Evolutionary conservation across 2,113 vertebrate species (phyloP).

Genomic region (Sturnus vulgaris): DNA sequence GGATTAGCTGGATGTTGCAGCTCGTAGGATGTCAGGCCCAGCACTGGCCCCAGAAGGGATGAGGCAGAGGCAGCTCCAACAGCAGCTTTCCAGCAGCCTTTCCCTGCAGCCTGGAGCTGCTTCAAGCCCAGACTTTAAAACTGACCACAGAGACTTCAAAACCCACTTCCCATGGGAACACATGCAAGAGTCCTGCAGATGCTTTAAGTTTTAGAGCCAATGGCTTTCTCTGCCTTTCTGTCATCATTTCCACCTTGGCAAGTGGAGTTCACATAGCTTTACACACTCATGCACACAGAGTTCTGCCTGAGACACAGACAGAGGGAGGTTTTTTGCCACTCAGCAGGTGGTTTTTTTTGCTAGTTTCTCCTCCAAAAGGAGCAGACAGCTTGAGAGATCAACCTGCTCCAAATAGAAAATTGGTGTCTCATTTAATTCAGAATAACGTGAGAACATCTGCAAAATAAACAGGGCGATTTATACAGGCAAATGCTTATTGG

Average conservation of each 20-base stretch:
- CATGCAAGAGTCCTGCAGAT: rapidly evolving
- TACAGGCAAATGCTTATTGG: neutral
- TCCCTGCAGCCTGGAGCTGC: neutral
- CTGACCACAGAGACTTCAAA: neutral
- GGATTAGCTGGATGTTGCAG: neutral
- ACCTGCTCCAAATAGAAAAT: neutral
- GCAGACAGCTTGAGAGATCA: neutral
- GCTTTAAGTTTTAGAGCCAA: neutral
- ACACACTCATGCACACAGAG: neutral
- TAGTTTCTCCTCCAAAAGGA: neutral
- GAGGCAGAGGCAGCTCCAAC: neutral
- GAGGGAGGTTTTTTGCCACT: neutral
- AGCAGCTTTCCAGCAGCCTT: neutral
- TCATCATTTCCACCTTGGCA: neutral
- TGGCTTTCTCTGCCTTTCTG: neutral
- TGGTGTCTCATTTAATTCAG: neutral
- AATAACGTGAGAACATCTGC: neutral
- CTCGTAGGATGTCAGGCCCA: neutral
- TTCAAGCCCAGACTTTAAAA: neutral
- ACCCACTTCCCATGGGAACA: neutral
- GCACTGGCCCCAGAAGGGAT: neutral
- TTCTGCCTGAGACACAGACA: neutral
- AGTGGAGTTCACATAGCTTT: neutral
- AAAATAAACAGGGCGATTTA: neutral
- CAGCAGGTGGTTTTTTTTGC: neutral